These are phyloP conservation scores for Sceloporus tristichus DNA, from an alignment of 2,113 vertebrate species.

Conservation along the genomic window DNA sequence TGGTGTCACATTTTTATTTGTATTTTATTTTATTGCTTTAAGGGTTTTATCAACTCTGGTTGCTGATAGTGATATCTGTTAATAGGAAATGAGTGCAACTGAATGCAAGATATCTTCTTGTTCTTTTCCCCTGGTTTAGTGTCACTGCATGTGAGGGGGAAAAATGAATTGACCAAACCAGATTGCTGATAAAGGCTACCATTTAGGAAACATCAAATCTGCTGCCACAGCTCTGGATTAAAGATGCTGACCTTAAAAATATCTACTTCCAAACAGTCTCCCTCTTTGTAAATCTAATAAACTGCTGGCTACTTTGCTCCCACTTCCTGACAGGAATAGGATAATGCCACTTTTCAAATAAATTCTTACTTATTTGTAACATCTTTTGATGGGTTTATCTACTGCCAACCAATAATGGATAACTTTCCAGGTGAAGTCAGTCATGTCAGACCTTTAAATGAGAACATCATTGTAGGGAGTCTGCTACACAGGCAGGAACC, in stretches of 20 bases:
- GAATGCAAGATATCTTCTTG: slow-evolving; percentile 17
- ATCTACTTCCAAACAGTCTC: slow-evolving; percentile 54
- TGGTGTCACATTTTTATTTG: neutral
- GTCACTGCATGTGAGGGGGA: slow-evolving; percentile 24
- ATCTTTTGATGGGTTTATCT: slow-evolving; percentile 73
- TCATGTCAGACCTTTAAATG: slow-evolving; percentile 56
- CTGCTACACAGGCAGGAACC: slow-evolving; percentile 38
- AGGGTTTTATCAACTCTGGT: slow-evolving; percentile 4
- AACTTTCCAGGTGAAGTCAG: slow-evolving; percentile 63
- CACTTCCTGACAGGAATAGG: slow-evolving; percentile 65
- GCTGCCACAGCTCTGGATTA: slow-evolving; percentile 66
- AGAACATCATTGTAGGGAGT: slow-evolving; percentile 44
- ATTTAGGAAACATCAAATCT: slow-evolving; percentile 68
- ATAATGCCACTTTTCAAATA: slow-evolving; percentile 70
- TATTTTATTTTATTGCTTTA: neutral
- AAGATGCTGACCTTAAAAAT: slow-evolving; percentile 61
- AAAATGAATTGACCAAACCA: slow-evolving; percentile 55
- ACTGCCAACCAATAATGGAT: slow-evolving; percentile 65
- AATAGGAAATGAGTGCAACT: slow-evolving; percentile 32
- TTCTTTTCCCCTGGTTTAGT: slow-evolving; percentile 38
- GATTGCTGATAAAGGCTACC: slow-evolving; percentile 65
- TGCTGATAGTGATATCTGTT: neutral
- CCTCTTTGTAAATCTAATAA: slow-evolving; percentile 62
- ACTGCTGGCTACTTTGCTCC: slow-evolving; percentile 61
- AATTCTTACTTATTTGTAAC: slow-evolving; percentile 67